Evolutionary conservation across 2,113 vertebrate genomes (phyloP).

Genomic region (Myrmophylax atrothorax): DNA sequence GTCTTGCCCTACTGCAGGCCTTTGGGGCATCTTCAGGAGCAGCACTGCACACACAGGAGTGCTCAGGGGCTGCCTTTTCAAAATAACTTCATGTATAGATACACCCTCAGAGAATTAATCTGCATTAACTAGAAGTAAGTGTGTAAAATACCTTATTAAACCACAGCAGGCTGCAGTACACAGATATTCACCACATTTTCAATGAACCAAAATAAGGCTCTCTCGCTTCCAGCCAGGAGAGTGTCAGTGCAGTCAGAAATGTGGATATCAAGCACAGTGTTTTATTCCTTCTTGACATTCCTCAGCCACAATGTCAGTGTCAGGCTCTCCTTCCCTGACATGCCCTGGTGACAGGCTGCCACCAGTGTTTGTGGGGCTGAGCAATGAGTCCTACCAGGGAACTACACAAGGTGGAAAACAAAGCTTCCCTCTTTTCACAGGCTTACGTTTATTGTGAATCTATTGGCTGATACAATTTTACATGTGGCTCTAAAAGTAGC

Average conservation of each 20-base stretch:
- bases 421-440: background rate
- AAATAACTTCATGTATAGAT: background rate
- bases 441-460: background rate
- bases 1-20: background rate
- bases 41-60: rapidly evolving
- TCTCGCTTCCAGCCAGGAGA: background rate
- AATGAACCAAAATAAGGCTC: background rate
- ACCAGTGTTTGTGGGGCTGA: background rate
- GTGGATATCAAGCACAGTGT: rapidly evolving
- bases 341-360: background rate
- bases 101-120: background rate
- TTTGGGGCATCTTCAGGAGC: background rate
- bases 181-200: background rate
- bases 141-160: slow-evolving; percentile 15
- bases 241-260: background rate
- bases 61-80: background rate
- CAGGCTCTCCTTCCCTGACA: background rate
- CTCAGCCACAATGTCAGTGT: background rate
- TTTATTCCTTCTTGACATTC: background rate
- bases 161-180: background rate
- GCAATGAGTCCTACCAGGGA: background rate
- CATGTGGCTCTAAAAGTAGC: background rate
- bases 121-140: background rate
- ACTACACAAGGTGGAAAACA: background rate
- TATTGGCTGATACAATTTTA: background rate